Percentiles rank a stretch among this genome's conserved stretches.
Conservation (phyloP, 2,888 invertebrate species). For the Erebia ligea region DNA sequence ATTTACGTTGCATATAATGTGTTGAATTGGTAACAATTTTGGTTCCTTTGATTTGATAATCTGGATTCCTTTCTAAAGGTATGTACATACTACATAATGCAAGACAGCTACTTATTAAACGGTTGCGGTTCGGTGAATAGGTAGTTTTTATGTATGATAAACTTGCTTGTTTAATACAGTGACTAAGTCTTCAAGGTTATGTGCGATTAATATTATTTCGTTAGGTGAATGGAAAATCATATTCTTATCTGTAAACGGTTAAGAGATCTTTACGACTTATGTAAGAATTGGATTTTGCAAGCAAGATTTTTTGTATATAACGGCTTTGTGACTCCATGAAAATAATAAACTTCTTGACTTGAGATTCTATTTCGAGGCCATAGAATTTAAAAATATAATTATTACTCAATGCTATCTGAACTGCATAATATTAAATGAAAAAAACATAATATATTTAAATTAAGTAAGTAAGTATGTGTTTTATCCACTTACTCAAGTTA, state of each 20-base stretch:
- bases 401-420: no score
- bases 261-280: not conserved
- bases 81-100: conserved; percentile 18
- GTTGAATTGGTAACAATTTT: conserved; percentile 70
- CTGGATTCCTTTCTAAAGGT: conserved; percentile 50
- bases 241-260: conserved; percentile 11
- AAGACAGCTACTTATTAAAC: not conserved
- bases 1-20: conserved; percentile 73
- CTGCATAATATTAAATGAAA: no score
- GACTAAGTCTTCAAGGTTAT: conserved; percentile 53
- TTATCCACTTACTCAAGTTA: no score
- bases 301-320: not conserved
- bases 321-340: not conserved
- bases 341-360: not conserved
- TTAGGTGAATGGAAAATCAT: conserved; percentile 26
- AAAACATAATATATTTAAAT: no score
- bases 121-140: not conserved
- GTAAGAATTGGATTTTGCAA: not conserved
- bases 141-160: not conserved
- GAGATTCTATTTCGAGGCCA: not conserved
- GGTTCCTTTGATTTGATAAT: conserved; percentile 48
- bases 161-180: conserved; percentile 11
- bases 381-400: no score
- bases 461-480: no score
- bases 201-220: conserved; percentile 28